phyloP scores from a whole-genome alignment of 2,888 invertebrate genomes.

The Agonopterix subpropinquella region DNA sequence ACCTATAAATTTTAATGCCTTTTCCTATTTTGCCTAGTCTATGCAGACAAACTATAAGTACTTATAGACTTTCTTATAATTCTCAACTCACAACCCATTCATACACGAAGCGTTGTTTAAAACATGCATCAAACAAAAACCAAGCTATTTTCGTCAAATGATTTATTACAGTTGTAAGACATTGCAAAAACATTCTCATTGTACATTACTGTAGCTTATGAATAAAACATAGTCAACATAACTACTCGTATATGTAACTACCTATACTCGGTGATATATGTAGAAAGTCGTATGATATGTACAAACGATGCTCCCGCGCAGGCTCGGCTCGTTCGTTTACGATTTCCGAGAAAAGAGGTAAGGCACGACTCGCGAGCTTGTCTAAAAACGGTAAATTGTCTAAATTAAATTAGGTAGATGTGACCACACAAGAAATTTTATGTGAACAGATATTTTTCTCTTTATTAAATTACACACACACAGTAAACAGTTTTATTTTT shows the following conservation, averaged over 20 bases:
- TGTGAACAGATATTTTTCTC: too few relatives aligned
- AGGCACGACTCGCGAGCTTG: slow-evolving; percentile 25
- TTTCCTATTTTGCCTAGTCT: too few relatives aligned
- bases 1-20: too few relatives aligned
- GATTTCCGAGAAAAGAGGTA: slow-evolving; percentile 53
- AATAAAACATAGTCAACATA: slow-evolving; percentile 35
- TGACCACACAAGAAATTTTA: slow-evolving; percentile 18
- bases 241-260: slow-evolving; percentile 18
- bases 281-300: slow-evolving; percentile 41
- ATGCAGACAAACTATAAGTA: too few relatives aligned
- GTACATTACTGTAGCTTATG: slow-evolving; percentile 33
- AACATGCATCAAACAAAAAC: not conserved
- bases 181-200: slow-evolving; percentile 26
- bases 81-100: too few relatives aligned
- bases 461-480: too few relatives aligned
- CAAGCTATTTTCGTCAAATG: slow-evolving; percentile 9
- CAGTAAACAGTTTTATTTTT: too few relatives aligned
- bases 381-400: slow-evolving; percentile 55
- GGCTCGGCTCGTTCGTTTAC: slow-evolving; percentile 35
- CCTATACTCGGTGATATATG: slow-evolving; percentile 19
- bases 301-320: slow-evolving; percentile 36
- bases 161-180: slow-evolving; percentile 23
- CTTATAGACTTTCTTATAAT: too few relatives aligned
- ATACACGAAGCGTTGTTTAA: not conserved
- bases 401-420: slow-evolving; percentile 55